These are phyloP conservation scores for Sturnus vulgaris DNA, from an alignment of 2,113 vertebrate species.

Conservation along the genomic window DNA sequence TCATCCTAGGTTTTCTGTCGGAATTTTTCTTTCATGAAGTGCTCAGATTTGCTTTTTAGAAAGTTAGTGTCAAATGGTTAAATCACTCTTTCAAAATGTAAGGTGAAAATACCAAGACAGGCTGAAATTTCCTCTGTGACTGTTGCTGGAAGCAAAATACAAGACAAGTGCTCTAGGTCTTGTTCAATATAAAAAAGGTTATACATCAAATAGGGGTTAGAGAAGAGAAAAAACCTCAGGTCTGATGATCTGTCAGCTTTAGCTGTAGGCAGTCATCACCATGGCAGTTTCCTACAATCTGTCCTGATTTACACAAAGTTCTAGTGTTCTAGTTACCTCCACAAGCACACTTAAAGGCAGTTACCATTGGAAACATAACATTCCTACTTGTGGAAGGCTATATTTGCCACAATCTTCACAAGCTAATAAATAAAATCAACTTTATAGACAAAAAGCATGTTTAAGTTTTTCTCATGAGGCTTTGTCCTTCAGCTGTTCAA, in stretches of 20 bases:
- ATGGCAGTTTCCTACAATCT: neutral
- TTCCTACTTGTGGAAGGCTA: neutral
- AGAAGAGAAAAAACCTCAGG: neutral
- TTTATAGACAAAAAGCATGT: neutral
- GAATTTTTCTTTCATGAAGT: neutral
- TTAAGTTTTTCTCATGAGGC: neutral
- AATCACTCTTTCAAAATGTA: neutral
- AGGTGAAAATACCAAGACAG: neutral
- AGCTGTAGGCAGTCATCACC: neutral
- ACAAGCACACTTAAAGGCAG: neutral
- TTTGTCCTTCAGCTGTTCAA: neutral
- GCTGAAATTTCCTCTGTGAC: neutral
- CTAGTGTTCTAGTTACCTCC: neutral
- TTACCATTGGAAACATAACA: neutral
- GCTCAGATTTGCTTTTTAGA: neutral
- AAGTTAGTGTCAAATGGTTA: neutral
- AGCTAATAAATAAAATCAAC: neutral
- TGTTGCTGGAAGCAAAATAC: neutral
- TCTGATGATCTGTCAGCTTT: neutral
- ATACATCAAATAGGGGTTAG: neutral
- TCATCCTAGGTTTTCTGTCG: neutral
- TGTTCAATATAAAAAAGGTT: neutral
- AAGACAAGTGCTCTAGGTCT: neutral
- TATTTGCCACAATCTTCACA: neutral
- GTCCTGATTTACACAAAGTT: neutral